Conservation (phyloP, 2,797 vertebrate species). For the Sebastes aleutianus region DNA sequence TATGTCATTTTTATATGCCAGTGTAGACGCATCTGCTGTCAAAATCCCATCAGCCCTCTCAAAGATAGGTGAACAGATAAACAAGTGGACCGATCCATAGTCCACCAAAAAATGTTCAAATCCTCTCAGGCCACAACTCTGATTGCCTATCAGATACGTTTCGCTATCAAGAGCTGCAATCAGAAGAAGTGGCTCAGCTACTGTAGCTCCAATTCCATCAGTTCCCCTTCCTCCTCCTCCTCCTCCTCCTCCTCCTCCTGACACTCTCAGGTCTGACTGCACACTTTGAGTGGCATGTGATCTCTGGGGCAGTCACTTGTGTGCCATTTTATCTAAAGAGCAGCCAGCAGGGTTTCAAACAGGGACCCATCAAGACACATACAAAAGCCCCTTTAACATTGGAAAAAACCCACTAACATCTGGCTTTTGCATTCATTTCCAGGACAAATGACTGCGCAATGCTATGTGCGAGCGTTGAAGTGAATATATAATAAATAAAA, state of each 20-base stretch:
- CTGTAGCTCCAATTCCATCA: constrained; percentile 47
- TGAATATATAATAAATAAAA: no score
- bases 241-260: not conserved
- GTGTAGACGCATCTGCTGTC: not conserved
- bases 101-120: constrained; percentile 19
- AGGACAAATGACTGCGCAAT: no score
- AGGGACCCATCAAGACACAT: not conserved
- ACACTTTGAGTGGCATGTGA: constrained; percentile 40
- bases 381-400: not conserved
- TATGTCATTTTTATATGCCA: not conserved
- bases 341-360: constrained; percentile 30
- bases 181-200: constrained; percentile 38
- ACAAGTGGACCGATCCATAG: constrained; percentile 24
- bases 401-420: no score
- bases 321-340: constrained; percentile 31
- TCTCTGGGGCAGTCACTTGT: constrained; percentile 33
- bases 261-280: constrained; percentile 19
- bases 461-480: no score
- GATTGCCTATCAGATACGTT: constrained; percentile 60
- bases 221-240: not conserved
- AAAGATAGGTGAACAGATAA: constrained; percentile 10
- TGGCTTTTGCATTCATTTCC: no score
- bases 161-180: constrained; percentile 61
- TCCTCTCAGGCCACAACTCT: constrained; percentile 42
- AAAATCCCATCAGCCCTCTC: constrained; percentile 31